These are phyloP conservation scores for Helobdella robusta DNA, from an alignment of 2,888 invertebrate species.

Conservation along the genomic window DNA sequence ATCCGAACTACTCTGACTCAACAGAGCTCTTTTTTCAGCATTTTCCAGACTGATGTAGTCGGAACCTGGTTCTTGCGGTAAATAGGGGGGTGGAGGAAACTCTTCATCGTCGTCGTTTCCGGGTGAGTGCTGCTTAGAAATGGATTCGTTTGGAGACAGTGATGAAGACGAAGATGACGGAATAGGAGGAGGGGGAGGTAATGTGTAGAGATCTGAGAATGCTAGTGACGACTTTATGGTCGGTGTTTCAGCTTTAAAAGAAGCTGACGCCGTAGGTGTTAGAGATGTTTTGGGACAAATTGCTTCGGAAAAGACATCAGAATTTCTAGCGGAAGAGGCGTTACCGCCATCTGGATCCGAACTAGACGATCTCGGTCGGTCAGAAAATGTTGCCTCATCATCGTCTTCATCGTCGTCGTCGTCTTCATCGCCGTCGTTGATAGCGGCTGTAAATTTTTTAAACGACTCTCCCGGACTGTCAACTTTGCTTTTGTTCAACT, in stretches of 20 bases:
- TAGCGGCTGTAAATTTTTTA: neutral
- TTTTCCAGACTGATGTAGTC: slow-evolving; percentile 24
- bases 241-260: too few relatives aligned
- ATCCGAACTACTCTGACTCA: neutral
- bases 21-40: slow-evolving; percentile 12
- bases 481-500: slow-evolving; percentile 16
- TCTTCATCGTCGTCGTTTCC: slow-evolving; percentile 13
- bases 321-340: slow-evolving; percentile 10
- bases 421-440: neutral
- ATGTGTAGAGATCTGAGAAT: neutral
- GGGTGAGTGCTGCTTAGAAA: too few relatives aligned
- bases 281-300: neutral
- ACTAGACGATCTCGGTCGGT: slow-evolving; percentile 10
- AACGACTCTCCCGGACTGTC: slow-evolving; percentile 5
- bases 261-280: neutral
- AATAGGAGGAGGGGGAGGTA: neutral
- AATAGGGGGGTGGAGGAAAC: slow-evolving; percentile 19
- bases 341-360: neutral
- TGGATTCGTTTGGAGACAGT: slow-evolving; percentile 2
- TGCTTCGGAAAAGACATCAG: slow-evolving; percentile 1
- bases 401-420: neutral
- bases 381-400: neutral
- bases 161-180: neutral
- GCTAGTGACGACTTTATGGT: too few relatives aligned
- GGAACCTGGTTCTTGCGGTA: neutral